Conservation (phyloP, 2,888 invertebrate genomes). For the Caenorhabditis sulstoni region DNA sequence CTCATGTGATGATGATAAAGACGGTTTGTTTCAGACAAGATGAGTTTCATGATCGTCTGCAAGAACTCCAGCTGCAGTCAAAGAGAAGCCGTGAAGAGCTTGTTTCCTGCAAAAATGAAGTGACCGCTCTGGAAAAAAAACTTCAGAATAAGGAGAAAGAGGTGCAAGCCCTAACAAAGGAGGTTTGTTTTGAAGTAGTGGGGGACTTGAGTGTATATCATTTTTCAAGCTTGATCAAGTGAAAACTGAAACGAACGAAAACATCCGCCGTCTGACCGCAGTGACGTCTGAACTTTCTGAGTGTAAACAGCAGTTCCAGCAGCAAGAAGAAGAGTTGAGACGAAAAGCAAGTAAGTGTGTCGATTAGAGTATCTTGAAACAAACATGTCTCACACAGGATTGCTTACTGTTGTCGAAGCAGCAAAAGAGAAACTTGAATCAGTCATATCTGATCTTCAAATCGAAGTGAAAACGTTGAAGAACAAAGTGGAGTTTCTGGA, state of each 20-base stretch:
- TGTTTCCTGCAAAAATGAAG: constrained; percentile 76
- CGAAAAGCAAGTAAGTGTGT: constrained; percentile 66
- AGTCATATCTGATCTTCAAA: constrained; percentile 77
- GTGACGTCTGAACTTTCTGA: constrained; percentile 66
- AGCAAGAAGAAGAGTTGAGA: constrained; percentile 75
- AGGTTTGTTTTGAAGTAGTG: constrained; percentile 72
- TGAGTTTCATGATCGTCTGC: constrained; percentile 80
- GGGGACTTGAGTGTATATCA: no score
- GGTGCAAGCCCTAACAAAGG: constrained; percentile 75
- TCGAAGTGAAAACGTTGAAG: constrained; percentile 78
- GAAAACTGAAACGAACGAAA: constrained; percentile 73
- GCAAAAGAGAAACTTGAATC: constrained; percentile 74
- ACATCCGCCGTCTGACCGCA: constrained; percentile 66
- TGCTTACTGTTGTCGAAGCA: constrained; percentile 74
- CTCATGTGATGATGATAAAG: not conserved
- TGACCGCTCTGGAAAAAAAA: constrained; percentile 77
- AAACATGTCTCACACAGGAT: constrained; percentile 51
- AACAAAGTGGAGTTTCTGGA: constrained; percentile 80
- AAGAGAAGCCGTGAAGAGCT: constrained; percentile 77
- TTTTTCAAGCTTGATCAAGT: constrained; percentile 75
- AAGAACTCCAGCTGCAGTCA: constrained; percentile 79
- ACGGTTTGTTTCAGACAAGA: constrained; percentile 78
- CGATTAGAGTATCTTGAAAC: not conserved
- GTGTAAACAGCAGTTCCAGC: constrained; percentile 66
- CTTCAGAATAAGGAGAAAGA: constrained; percentile 78